These are phyloP conservation scores for Chrysotoxum bicinctum DNA, from an alignment of 2,888 invertebrate species.

Conservation along the genomic window DNA sequence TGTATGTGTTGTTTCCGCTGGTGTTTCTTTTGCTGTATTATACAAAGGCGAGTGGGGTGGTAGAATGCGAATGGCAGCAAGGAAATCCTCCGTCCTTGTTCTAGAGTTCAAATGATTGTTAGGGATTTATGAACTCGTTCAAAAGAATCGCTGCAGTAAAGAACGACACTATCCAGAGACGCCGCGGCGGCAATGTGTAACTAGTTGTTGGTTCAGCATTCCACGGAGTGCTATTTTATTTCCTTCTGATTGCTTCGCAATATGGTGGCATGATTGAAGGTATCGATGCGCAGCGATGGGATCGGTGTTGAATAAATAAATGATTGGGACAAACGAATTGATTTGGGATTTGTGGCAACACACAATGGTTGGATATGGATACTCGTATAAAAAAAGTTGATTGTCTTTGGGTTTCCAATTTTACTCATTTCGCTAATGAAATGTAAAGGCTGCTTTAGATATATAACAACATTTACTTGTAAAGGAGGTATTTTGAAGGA, in stretches of 20 bases:
- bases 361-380: neutral
- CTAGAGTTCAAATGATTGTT: constrained; percentile 33
- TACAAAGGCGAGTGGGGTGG: neutral
- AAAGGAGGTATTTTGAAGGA: neutral
- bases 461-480: neutral
- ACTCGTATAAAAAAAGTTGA: constrained; percentile 4
- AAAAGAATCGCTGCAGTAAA: constrained; percentile 56
- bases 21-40: neutral
- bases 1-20: neutral
- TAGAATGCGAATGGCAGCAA: neutral
- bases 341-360: constrained; percentile 62
- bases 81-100: neutral
- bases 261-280: constrained; percentile 57
- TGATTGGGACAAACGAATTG: constrained; percentile 62
- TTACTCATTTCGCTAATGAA: constrained; percentile 62
- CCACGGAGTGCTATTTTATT: constrained; percentile 33
- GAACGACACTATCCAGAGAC: constrained; percentile 41
- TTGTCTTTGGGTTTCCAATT: constrained; percentile 52
- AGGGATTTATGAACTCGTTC: constrained; percentile 66
- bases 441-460: neutral
- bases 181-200: constrained; percentile 2
- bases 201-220: neutral
- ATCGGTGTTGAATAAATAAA: constrained; percentile 65
- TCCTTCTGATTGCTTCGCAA: constrained; percentile 41
- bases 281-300: constrained; percentile 56